Evolutionary conservation across 2,888 invertebrate species (phyloP).

Genomic region (Sminthurides aquaticus): DNA sequence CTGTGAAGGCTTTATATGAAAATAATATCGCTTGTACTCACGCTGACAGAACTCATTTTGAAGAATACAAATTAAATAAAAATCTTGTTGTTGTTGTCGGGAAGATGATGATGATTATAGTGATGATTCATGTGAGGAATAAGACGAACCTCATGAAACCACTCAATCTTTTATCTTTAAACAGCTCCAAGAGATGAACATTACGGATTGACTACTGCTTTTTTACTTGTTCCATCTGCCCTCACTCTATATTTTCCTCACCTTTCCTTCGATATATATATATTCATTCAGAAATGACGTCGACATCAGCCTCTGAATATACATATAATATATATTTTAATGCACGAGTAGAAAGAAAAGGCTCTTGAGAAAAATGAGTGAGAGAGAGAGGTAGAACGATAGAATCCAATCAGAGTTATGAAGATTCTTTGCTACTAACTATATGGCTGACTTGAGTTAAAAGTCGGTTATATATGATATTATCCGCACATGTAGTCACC

Average conservation of each 20-base stretch:
- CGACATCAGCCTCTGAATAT: too few species aligned
- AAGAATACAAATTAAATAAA: constrained; percentile 9
- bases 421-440: too few species aligned
- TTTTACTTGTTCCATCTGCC: too few species aligned
- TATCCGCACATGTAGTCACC: too few species aligned
- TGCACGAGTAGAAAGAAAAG: neutral
- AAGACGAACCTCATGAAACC: neutral
- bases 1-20: constrained; percentile 1
- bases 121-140: neutral
- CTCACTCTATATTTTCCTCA: neutral
- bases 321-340: neutral
- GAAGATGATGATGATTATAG: neutral
- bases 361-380: too few species aligned
- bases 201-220: neutral
- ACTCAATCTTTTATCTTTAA: neutral
- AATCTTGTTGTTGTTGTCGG: neutral
- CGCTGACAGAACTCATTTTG: constrained; percentile 20
- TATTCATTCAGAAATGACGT: neutral
- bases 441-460: too few species aligned
- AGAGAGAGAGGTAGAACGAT: too few species aligned
- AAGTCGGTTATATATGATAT: too few species aligned
- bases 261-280: neutral
- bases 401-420: too few species aligned
- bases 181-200: too few species aligned
- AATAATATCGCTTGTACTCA: neutral